Evolutionary conservation across 1,140 invertebrate species (phyloP), one percentile per base, ranked within the genome.

Genomic region (Drosophila baimaii): DNA sequence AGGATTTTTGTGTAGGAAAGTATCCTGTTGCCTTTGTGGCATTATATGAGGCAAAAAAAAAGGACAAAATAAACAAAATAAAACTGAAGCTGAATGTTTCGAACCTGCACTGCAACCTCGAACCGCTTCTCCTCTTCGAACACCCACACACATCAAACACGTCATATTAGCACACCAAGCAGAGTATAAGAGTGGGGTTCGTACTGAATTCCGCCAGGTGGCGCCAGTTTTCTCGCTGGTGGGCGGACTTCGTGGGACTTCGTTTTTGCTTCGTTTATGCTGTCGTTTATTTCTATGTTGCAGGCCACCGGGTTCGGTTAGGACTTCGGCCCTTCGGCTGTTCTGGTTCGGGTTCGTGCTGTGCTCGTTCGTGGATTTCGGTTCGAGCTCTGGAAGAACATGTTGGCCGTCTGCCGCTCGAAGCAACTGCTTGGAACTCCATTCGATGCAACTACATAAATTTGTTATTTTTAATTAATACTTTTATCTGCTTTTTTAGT

Each of bases 381-480:
- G 44, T 51, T 62, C 46, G 27, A 51, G 49, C 23, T 17, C 37
- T 17, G 37, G 56, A 27, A 66, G 23, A 25, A 3, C 49, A 21
- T 12, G n/a, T n/a, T n/a, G n/a, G n/a, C n/a, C n/a, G n/a, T n/a
- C n/a, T n/a, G n/a, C n/a, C n/a, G n/a, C n/a, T n/a, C n/a, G n/a
- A n/a, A n/a, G n/a, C n/a, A n/a, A n/a, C n/a, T n/a, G n/a, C n/a
- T n/a, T n/a, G n/a, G n/a, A n/a, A n/a, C n/a, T n/a, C n/a, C n/a
- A n/a, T n/a, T n/a, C n/a, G n/a, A n/a, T n/a, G n/a, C n/a, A n/a
- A n/a, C n/a, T n/a, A n/a, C n/a, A n/a, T n/a, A 57, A 41, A 17
- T 21, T 64, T 69, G 79, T 75, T 58, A 58, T 63, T 68, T 52
- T n/a, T n/a, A n/a, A n/a, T n/a, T n/a, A n/a, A n/a, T n/a, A n/a